A percentile compares a stretch with the other conserved stretches of the same genome.
These are phyloP conservation scores for Oreochromis spilurus DNA, from an alignment of 2,113 vertebrate genomes.

Conservation along the genomic window DNA sequence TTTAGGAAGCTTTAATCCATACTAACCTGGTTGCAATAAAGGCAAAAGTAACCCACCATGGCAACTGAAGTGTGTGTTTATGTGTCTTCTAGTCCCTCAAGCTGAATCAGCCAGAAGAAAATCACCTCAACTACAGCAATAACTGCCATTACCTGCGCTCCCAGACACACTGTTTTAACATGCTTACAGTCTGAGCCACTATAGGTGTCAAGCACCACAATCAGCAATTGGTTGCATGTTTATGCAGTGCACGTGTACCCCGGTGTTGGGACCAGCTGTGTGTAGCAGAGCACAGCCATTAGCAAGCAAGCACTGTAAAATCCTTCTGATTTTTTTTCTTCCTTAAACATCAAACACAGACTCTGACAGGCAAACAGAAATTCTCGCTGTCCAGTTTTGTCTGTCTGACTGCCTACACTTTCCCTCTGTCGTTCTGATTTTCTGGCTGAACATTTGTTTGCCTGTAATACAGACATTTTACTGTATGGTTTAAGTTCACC, in stretches of 20 bases:
- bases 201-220: neutral
- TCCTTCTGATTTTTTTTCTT: slow-evolving; percentile 6
- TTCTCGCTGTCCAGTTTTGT: neutral
- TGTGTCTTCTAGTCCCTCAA: neutral
- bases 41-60: neutral
- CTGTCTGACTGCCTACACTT: neutral
- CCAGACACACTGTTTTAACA: neutral
- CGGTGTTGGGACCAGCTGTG: slow-evolving; percentile 3
- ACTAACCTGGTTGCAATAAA: neutral
- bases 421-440: neutral
- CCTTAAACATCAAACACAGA: slow-evolving; percentile 38
- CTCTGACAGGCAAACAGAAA: slow-evolving; percentile 36
- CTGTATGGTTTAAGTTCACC: neutral
- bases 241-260: neutral
- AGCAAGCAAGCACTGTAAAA: slow-evolving; percentile 10
- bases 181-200: neutral
- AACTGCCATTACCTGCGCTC: neutral
- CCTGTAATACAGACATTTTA: neutral
- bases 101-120: neutral
- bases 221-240: neutral
- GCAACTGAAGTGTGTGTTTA: neutral
- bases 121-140: neutral
- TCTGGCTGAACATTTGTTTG: neutral
- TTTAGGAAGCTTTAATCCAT: neutral
- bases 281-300: slow-evolving; percentile 20